A percentile compares a stretch with the other conserved stretches of the same genome.
phyloP scores from a whole-genome alignment of 2,797 vertebrate genomes.

The Neomorphus geoffroyi region DNA sequence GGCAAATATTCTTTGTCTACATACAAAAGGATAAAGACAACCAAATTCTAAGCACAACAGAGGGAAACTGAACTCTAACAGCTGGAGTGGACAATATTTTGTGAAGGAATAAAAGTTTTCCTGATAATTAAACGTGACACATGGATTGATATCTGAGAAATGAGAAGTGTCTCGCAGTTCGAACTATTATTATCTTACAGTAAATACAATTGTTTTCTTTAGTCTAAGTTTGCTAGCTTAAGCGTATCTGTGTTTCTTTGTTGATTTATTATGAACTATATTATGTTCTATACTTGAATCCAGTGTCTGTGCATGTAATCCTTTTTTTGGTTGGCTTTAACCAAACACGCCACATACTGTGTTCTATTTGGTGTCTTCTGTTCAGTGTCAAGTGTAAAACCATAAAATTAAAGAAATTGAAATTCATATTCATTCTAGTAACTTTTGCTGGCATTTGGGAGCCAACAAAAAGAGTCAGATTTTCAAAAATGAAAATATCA shows the following conservation, averaged over 20 bases:
- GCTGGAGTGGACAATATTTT: not conserved
- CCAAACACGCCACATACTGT: not conserved
- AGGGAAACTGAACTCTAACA: not conserved
- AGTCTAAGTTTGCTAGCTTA: not conserved
- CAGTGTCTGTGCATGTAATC: not conserved
- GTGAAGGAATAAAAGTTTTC: not conserved
- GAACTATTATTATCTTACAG: not conserved
- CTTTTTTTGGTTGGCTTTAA: not conserved
- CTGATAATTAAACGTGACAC: not conserved
- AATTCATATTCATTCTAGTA: not conserved
- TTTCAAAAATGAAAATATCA: not conserved
- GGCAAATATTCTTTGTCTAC: not conserved
- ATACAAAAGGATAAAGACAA: not conserved
- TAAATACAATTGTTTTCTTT: not conserved
- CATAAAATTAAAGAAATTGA: not conserved
- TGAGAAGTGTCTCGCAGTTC: not conserved
- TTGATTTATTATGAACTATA: not conserved
- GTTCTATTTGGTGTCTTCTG: not conserved
- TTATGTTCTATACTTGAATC: not conserved
- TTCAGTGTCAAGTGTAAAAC: not conserved
- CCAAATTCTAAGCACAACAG: not conserved
- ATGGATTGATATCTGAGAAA: not conserved
- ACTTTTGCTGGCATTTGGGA: not conserved
- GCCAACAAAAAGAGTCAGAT: not conserved
- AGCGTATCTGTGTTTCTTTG: not conserved